Evolutionary conservation across 2,797 vertebrate species (phyloP), one percentile per base, ranked within the genome.

Genomic region (Acridotheres tristis): DNA sequence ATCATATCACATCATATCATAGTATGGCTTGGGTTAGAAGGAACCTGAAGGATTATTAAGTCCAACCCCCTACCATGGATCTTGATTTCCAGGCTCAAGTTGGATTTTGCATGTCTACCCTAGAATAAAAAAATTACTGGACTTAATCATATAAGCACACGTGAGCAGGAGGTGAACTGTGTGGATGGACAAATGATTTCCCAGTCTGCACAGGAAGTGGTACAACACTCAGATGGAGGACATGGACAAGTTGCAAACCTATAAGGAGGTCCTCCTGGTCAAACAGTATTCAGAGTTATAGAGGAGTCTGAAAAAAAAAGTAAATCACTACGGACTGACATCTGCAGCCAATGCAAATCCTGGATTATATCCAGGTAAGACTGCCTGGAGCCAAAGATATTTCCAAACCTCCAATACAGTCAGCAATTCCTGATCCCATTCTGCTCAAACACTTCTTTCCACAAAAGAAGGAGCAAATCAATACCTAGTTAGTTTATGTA

Each of bases 361-460:
- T 94, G 96, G 89, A 88, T 26, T 15, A 18, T 75, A 59, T 25
- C 73, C 82, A 88, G 65, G 69, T 85, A 95, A 93, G 93, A 94
- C 92, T 88, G 78, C 32, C 58, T 93, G 95, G 92, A 96, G 93
- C 92, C 94, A 93, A 96, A 83, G 84, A 62, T 82, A 63, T 63
- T 73, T 88, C 63, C 54, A 90, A 82, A 79, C 45, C 74, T 63
- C 32, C 76, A 71, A 66, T 67, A 59, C 13, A 66, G 51, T 62
- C 89, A 88, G 17, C 76, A 76, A 50, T 80, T 91, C 40, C 43
- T 92, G 81, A 95, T 94, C 61, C 34, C 42, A 77, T 57, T 92
- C 50, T 85, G 23, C 69, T 84, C 66, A 72, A 89, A 55, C 23
- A 69, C 66, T 30, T 68, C 29, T 72, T 84, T 88, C 54, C 45